Base-by-base conservation (phyloP, 1,140 invertebrate species). In the Caenorhabditis tropicalis region DNA sequence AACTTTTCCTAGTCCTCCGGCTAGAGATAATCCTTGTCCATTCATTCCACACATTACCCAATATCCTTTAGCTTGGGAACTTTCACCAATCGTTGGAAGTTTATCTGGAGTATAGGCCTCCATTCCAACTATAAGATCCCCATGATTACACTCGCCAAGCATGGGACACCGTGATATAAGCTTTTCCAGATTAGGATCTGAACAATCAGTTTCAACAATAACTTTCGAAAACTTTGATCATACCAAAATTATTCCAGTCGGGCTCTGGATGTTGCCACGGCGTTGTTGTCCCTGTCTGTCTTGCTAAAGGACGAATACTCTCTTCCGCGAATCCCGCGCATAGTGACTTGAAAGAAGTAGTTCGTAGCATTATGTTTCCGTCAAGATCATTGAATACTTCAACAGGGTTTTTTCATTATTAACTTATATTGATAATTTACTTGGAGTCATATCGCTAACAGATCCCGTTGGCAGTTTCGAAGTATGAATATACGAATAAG, bases 41-140 rank as follows among this genome's bases (percentile, higher is more conserved):
- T 97, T 97, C 94, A 98, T 96, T 43, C 96, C 97, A 82, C 96
- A 96, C 4, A 96, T 96, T 27, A 99, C 94, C 91, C 95, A 96
- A 92, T 99, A 99, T 90, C 98, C 98, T 88, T 94, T 93, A 85
- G 98, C 95, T 94, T 95, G 89, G 0, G 96, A 95, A 19, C 95
- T 94, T 93, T 98, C 95, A 2, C 97, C 97, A 19, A 98, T 93
- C 43, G 93, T 92, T 91, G 92, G 92, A 86, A 92, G 92, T 65
- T 93, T 93, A 90, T 94, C 93, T 4, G 95, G 96, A 36, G 96
- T 97, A 92, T 98, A 98, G 48, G 95, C 95, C 92, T 99, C 96
- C 0, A 96, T 94, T 10, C 95, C 94, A 91, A 96, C 96, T 87
- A 94, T 94, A 16, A 98, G 92, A 87, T 94, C 94, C 88, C 96